phyloP scores from a whole-genome alignment of 2,113 vertebrate genomes.

The Turnix velox region DNA sequence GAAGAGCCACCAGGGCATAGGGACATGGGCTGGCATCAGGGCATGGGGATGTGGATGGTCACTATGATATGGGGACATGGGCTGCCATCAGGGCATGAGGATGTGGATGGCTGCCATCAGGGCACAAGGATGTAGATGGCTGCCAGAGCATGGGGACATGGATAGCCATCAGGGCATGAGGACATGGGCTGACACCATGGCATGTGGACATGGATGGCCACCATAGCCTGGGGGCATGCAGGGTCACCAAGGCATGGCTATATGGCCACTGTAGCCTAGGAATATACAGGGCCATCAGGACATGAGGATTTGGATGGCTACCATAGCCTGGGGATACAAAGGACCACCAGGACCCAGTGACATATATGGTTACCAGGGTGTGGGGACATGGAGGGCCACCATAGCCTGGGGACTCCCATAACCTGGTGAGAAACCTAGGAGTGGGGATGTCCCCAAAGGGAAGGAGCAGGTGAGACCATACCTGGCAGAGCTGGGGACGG shows the following conservation, averaged over 20 bases:
- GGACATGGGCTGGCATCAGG: not conserved
- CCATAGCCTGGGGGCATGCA: not conserved
- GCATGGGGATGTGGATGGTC: not conserved
- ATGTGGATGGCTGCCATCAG: not conserved
- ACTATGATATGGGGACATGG: not conserved
- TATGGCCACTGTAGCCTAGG: not conserved
- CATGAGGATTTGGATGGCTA: no score
- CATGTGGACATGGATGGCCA: not conserved
- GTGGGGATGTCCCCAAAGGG: not conserved
- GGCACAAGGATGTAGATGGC: not conserved
- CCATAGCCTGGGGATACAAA: no score
- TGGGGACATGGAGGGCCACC: not conserved
- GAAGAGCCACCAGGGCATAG: not conserved
- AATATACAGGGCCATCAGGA: not conserved
- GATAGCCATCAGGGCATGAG: no score
- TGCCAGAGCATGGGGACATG: not conserved
- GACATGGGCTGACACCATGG: no score
- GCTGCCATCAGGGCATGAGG: accelerated
- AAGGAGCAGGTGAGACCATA: not conserved
- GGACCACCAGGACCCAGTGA: not conserved
- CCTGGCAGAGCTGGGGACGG: conserved; percentile 50
- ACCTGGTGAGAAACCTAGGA: not conserved
- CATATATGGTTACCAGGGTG: accelerated
- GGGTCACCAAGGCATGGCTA: no score
- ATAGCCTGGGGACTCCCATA: no score